Conservation (phyloP, 2,888 invertebrate genomes). For the Caenorhabditis drosophilae region DNA sequence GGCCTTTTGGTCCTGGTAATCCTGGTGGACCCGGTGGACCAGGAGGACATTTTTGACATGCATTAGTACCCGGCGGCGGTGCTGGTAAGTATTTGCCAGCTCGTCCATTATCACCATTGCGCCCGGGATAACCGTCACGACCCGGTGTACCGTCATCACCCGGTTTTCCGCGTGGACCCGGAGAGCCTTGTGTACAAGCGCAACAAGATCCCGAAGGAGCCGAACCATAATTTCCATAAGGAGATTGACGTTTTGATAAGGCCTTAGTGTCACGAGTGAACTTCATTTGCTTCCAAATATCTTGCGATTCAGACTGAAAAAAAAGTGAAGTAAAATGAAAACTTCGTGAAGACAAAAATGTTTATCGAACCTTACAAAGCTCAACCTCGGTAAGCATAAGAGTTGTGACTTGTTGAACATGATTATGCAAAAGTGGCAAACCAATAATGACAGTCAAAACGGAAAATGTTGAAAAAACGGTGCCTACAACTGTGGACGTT, state of each 20-base stretch:
- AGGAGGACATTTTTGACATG: slow-evolving; percentile 59
- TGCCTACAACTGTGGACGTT: slow-evolving; percentile 52
- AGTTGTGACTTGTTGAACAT: slow-evolving; percentile 59
- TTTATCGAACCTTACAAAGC: slow-evolving; percentile 57
- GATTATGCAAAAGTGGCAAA: slow-evolving; percentile 60
- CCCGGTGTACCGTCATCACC: slow-evolving; percentile 56
- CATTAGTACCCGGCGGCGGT: slow-evolving; percentile 50
- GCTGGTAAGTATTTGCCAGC: slow-evolving; percentile 56
- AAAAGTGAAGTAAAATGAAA: not conserved
- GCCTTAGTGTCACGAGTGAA: slow-evolving; percentile 34
- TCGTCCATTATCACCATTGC: slow-evolving; percentile 43
- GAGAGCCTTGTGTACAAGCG: slow-evolving; percentile 64
- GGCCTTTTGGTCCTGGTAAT: slow-evolving; percentile 62
- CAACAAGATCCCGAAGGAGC: slow-evolving; percentile 58
- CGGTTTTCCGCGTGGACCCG: slow-evolving; percentile 57
- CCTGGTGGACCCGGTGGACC: slow-evolving; percentile 63
- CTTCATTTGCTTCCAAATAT: slow-evolving; percentile 67
- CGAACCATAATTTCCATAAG: slow-evolving; percentile 47
- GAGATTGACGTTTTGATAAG: slow-evolving; percentile 42
- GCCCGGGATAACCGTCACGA: slow-evolving; percentile 45
- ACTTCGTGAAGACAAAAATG: not conserved
- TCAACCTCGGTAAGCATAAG: slow-evolving; percentile 62
- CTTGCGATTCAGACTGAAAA: slow-evolving; percentile 61
- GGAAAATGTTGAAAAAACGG: slow-evolving; percentile 60
- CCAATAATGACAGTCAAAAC: slow-evolving; percentile 59